These are phyloP conservation scores for Phoenicopterus ruber DNA, from an alignment of 2,113 vertebrate species.

Conservation along the genomic window DNA sequence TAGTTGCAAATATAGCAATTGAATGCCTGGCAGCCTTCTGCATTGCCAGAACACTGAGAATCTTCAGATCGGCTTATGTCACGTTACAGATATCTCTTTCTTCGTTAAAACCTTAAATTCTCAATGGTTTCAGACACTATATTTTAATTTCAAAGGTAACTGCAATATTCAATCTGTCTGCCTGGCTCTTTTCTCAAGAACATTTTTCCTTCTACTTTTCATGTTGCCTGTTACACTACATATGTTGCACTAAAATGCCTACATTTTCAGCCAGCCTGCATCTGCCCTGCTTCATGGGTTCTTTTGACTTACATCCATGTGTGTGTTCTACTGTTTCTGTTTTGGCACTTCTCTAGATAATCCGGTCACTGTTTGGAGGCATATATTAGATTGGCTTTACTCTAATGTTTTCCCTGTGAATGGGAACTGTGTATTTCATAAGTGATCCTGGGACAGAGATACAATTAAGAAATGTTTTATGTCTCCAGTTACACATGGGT, in stretches of 20 bases:
- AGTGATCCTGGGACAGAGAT: not conserved
- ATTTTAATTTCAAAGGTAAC: constrained; percentile 32
- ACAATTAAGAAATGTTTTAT: constrained; percentile 10
- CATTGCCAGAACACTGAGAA: not conserved
- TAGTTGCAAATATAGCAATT: constrained; percentile 60
- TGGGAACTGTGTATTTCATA: not conserved
- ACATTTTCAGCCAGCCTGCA: not conserved
- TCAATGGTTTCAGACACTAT: not conserved
- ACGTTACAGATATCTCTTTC: not conserved
- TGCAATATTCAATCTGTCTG: not conserved
- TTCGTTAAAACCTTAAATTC: constrained; percentile 20
- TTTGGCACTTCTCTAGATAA: not conserved
- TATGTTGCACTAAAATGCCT: not conserved
- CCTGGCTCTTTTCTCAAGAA: not conserved
- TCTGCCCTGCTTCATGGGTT: not conserved
- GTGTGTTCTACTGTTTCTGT: not conserved
- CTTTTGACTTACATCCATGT: not conserved
- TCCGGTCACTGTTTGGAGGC: not conserved
- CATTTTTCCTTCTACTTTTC: not conserved
- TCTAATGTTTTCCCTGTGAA: not conserved
- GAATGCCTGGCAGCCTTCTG: constrained; percentile 41
- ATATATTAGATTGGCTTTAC: not conserved
- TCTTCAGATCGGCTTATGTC: constrained; percentile 7
- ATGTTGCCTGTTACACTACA: not conserved
- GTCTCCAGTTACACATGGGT: not conserved